Conservation (phyloP, 2,888 invertebrate species). For the Parnassius apollo region DNA sequence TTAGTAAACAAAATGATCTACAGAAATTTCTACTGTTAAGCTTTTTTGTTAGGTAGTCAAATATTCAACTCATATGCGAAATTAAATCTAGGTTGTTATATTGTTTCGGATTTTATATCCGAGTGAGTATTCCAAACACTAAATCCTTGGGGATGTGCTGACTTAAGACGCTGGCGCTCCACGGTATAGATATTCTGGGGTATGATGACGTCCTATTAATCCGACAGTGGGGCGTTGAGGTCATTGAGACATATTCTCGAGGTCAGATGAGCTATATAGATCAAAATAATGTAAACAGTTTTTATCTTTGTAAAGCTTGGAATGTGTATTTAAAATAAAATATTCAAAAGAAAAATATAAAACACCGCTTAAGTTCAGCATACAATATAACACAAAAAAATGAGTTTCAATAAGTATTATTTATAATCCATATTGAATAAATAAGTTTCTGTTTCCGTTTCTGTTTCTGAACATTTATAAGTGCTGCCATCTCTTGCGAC, state of each 20-base stretch:
- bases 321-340: too few relatives aligned
- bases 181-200: slow-evolving; percentile 20
- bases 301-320: background rate
- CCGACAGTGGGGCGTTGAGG: slow-evolving; percentile 13
- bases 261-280: slow-evolving; percentile 16
- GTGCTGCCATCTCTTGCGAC: slow-evolving; percentile 6
- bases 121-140: slow-evolving; percentile 8
- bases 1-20: too few relatives aligned
- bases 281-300: slow-evolving; percentile 19
- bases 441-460: background rate
- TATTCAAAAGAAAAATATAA: too few relatives aligned
- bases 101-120: background rate
- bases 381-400: too few relatives aligned
- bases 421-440: too few relatives aligned
- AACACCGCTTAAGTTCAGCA: too few relatives aligned
- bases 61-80: too few relatives aligned
- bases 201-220: slow-evolving; percentile 24
- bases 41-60: too few relatives aligned
- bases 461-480: background rate
- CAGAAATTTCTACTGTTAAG: too few relatives aligned
- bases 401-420: too few relatives aligned
- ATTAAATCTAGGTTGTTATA: too few relatives aligned
- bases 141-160: slow-evolving; percentile 8
- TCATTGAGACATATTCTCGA: slow-evolving; percentile 11
- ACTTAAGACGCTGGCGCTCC: slow-evolving; percentile 17